A percentile compares a stretch with the other conserved stretches of the same genome.
phyloP scores from a whole-genome alignment of 2,888 invertebrate species.

The Dysmachus trigonus region DNA sequence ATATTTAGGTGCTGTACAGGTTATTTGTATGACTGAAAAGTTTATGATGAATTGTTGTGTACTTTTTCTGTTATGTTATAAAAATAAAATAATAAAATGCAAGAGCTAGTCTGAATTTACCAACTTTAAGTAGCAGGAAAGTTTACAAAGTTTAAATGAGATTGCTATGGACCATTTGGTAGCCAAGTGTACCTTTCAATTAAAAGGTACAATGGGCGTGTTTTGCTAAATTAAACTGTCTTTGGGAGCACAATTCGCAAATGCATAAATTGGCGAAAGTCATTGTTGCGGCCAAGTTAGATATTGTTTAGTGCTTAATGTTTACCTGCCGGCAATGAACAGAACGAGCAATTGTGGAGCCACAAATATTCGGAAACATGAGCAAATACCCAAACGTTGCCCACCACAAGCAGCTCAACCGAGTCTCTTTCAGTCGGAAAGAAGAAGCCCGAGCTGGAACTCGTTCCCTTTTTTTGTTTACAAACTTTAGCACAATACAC shows the following conservation, averaged over 20 bases:
- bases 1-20: too few species aligned
- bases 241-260: background rate
- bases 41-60: too few species aligned
- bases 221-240: slow-evolving; percentile 30
- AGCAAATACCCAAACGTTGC: slow-evolving; percentile 16
- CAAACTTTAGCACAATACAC: slow-evolving; percentile 28
- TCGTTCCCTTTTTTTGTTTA: slow-evolving; percentile 3
- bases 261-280: slow-evolving; percentile 18
- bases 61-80: background rate
- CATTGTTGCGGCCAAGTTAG: slow-evolving; percentile 24
- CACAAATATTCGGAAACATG: slow-evolving; percentile 14
- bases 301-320: slow-evolving; percentile 32
- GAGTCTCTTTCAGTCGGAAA: background rate
- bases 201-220: background rate
- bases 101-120: background rate
- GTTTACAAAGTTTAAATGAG: background rate
- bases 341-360: slow-evolving; percentile 12
- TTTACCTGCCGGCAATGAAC: slow-evolving; percentile 26
- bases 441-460: background rate
- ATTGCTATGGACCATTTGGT: background rate
- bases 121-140: background rate
- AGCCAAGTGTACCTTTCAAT: slow-evolving; percentile 14
- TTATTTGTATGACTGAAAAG: too few species aligned
- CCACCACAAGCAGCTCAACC: slow-evolving; percentile 20
- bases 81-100: background rate